phyloP scores from a whole-genome alignment of 2,888 invertebrate species.

The Caenorhabditis panamensis region DNA sequence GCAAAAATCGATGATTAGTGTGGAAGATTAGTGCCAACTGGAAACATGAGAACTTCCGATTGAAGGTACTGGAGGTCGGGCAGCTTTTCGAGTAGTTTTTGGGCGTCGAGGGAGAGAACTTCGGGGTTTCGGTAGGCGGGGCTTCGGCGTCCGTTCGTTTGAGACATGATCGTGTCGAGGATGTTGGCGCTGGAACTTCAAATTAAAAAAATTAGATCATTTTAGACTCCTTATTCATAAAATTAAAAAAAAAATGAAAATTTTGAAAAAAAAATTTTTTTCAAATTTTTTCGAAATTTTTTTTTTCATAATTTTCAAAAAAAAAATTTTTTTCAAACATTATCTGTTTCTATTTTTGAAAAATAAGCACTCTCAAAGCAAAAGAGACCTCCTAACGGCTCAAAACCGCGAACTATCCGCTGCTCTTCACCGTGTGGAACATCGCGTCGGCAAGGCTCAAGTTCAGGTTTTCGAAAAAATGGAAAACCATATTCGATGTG shows the following conservation, averaged over 20 bases:
- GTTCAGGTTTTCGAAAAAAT: conserved; percentile 44
- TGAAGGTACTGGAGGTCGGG: conserved; percentile 74
- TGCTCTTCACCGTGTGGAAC: conserved; percentile 35
- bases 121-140: conserved; percentile 57
- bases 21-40: conserved; percentile 59
- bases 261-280: not conserved
- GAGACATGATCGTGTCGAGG: conserved; percentile 58
- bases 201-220: no score
- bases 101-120: conserved; percentile 75
- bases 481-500: conserved; percentile 10
- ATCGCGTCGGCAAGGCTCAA: conserved; percentile 43
- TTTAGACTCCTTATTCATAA: no score
- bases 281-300: no score
- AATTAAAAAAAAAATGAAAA: not conserved
- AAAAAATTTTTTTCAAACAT: conserved; percentile 14
- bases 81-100: conserved; percentile 72
- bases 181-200: conserved; percentile 43
- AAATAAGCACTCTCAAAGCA: conserved; percentile 28
- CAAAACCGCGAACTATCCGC: conserved; percentile 38
- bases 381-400: conserved; percentile 25
- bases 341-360: conserved; percentile 29
- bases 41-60: conserved; percentile 72
- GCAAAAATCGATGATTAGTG: conserved; percentile 11
- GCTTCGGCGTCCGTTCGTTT: conserved; percentile 12
- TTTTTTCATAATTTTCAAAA: no score